Conservation (phyloP, 2,888 invertebrate genomes). For the Polylopha cassiicola region DNA sequence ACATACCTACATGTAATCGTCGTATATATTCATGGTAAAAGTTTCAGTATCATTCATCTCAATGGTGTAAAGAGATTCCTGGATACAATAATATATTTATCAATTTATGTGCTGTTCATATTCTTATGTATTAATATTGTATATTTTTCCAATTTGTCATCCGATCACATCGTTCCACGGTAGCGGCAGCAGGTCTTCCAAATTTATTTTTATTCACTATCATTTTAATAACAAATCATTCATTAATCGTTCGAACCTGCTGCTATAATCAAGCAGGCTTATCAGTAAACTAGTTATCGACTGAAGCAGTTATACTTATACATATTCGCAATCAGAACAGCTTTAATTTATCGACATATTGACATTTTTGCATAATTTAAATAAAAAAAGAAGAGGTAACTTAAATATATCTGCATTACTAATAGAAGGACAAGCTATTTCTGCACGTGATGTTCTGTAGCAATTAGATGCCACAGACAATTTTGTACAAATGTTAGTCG, state of each 20-base stretch:
- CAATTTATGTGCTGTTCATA: constrained; percentile 13
- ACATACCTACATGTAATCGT: neutral
- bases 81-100: constrained; percentile 11
- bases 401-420: too few relatives aligned
- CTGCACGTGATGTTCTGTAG: too few relatives aligned
- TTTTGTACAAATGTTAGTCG: too few relatives aligned
- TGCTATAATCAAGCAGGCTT: constrained; percentile 9
- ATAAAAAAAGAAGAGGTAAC: too few relatives aligned
- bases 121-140: constrained; percentile 22
- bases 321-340: too few relatives aligned
- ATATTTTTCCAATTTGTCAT: constrained; percentile 27
- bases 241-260: constrained; percentile 37
- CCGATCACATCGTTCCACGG: constrained; percentile 50
- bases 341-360: too few relatives aligned
- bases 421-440: too few relatives aligned
- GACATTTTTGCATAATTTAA: too few relatives aligned
- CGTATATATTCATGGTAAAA: constrained; percentile 3
- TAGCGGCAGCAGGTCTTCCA: constrained; percentile 51
- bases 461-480: too few relatives aligned
- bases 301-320: too few relatives aligned
- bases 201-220: constrained; percentile 40
- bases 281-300: constrained; percentile 1
- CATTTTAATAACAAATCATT: constrained; percentile 41
- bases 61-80: constrained; percentile 10
- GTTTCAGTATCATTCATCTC: constrained; percentile 13